These are phyloP conservation scores for Nephrocerus scutellatus DNA, from an alignment of 2,888 invertebrate genomes.

Conservation along the genomic window DNA sequence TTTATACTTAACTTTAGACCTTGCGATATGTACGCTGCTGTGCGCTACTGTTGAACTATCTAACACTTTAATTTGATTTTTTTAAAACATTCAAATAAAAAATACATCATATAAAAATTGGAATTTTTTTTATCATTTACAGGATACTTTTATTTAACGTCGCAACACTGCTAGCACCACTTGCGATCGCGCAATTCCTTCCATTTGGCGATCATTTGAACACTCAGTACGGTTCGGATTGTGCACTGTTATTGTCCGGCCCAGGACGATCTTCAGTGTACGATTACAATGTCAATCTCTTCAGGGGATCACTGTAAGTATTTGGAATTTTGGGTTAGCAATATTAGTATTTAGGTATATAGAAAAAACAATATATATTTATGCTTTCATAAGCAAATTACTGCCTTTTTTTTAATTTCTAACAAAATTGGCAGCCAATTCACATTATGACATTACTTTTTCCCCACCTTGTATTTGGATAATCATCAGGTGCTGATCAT, in stretches of 20 bases:
- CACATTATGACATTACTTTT: no score
- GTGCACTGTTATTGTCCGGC: slow-evolving; percentile 70
- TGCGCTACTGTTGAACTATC: neutral
- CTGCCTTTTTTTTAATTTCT: no score
- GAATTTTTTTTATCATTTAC: slow-evolving; percentile 22
- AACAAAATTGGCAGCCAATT: no score
- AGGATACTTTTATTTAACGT: slow-evolving; percentile 37
- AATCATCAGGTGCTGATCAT: no score
- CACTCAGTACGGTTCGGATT: slow-evolving; percentile 53
- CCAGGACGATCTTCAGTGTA: slow-evolving; percentile 73
- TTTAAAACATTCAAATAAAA: neutral
- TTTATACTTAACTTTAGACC: neutral
- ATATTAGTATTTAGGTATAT: no score
- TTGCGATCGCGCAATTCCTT: slow-evolving; percentile 35
- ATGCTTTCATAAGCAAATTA: no score
- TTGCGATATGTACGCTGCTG: neutral
- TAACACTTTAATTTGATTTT: neutral
- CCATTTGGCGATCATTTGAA: slow-evolving; percentile 38
- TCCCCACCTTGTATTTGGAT: no score
- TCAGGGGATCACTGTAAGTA: slow-evolving; percentile 75
- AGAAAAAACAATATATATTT: no score
- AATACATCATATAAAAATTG: neutral
- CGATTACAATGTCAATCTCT: slow-evolving; percentile 77
- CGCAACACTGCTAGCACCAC: slow-evolving; percentile 15
- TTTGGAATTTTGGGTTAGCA: no score